Conservation (phyloP, 1,140 invertebrate genomes). For the Trichoplusia ni region DNA sequence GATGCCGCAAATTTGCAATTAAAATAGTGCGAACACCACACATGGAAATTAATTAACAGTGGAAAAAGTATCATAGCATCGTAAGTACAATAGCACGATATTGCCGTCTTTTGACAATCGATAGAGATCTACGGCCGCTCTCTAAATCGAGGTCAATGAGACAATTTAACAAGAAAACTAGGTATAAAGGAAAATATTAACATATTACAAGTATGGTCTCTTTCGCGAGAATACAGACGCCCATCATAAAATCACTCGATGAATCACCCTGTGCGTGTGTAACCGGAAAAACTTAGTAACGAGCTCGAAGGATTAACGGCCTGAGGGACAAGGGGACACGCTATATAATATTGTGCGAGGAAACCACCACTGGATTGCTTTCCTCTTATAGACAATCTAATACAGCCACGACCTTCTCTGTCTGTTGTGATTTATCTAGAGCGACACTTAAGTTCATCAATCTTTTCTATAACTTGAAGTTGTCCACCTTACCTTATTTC, state of each 20-base stretch:
- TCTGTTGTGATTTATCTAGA: conserved; percentile 4
- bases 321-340: conserved; percentile 15
- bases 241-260: conserved; percentile 20
- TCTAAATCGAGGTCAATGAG: not conserved
- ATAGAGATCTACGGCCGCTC: too few species aligned
- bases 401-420: conserved; percentile 21
- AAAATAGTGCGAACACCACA: not conserved
- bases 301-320: conserved; percentile 42
- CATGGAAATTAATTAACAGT: not conserved
- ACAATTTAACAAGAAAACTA: not conserved
- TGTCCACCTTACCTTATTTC: conserved; percentile 10
- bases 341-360: conserved; percentile 9
- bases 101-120: too few species aligned
- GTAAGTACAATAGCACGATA: too few species aligned
- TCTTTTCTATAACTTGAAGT: not conserved
- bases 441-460: conserved; percentile 5
- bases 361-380: conserved; percentile 25
- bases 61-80: too few species aligned
- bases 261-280: conserved; percentile 48
- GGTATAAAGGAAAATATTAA: not conserved
- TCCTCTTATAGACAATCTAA: conserved; percentile 2
- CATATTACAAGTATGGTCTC: not conserved
- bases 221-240: not conserved
- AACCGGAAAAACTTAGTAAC: conserved; percentile 35
- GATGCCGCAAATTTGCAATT: not conserved